Conservation (phyloP, 2,113 vertebrate genomes). For the Amphiprion ocellaris region DNA sequence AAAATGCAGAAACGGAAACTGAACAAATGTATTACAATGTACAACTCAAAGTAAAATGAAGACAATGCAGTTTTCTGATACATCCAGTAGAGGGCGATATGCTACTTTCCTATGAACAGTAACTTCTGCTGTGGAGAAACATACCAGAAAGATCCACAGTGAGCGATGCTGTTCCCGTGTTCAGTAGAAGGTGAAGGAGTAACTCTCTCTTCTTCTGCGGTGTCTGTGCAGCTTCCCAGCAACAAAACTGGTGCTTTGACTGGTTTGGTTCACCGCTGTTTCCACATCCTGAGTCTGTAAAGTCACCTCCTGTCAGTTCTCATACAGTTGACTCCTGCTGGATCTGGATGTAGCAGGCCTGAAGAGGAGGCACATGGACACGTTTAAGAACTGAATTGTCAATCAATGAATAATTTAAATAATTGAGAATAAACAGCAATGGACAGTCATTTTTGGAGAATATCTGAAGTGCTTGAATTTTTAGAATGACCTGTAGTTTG, state of each 20-base stretch:
- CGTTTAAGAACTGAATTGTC: not conserved
- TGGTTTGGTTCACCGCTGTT: not conserved
- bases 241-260: not conserved
- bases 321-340: slow-evolving; percentile 93
- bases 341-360: slow-evolving; percentile 98
- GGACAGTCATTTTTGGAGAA: too few relatives aligned
- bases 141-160: not conserved
- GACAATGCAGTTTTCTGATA: not conserved
- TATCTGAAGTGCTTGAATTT: too few relatives aligned
- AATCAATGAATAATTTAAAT: not conserved
- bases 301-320: not conserved
- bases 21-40: not conserved
- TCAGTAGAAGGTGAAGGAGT: not conserved
- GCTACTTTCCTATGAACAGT: not conserved
- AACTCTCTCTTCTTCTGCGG: too few relatives aligned
- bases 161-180: not conserved
- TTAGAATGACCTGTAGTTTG: too few relatives aligned
- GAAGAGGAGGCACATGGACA: slow-evolving; percentile 57
- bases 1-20: not conserved
- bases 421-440: too few relatives aligned
- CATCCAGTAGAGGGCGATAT: slow-evolving; percentile 30
- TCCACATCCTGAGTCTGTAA: not conserved
- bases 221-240: slow-evolving; percentile 15
- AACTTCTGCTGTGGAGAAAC: not conserved
- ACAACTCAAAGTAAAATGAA: not conserved